Conservation (phyloP, 92 coral and sea anemone species). For the Palythoa grandis region DNA sequence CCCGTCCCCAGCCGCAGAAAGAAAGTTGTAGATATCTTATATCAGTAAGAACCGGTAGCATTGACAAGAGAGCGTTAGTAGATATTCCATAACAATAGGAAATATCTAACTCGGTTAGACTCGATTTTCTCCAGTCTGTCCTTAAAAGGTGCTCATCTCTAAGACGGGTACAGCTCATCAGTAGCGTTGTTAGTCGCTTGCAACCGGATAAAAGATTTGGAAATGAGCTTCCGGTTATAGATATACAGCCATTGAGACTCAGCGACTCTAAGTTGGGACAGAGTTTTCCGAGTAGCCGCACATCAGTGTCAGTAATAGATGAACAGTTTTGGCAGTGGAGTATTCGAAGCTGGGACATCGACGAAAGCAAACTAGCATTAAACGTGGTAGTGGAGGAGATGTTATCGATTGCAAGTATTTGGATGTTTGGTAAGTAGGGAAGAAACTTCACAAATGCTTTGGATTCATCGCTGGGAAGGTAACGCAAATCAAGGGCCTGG, state of each 20-base stretch:
- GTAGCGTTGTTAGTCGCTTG: slow-evolving; percentile 59
- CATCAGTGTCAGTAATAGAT: slow-evolving; percentile 62
- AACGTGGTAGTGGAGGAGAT: slow-evolving; percentile 56
- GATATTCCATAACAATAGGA: slow-evolving; percentile 81
- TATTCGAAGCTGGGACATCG: slow-evolving; percentile 55
- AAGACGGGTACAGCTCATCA: slow-evolving; percentile 76
- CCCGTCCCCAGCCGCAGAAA: slow-evolving; percentile 87
- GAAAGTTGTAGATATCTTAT: slow-evolving; percentile 75
- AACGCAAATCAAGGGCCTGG: slow-evolving; percentile 69
- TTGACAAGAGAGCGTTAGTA: slow-evolving; percentile 57
- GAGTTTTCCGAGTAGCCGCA: slow-evolving; percentile 50
- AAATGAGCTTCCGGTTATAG: slow-evolving; percentile 67
- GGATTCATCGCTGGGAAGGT: slow-evolving; percentile 62
- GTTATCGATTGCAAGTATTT: slow-evolving; percentile 68
- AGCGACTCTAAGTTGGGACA: slow-evolving; percentile 73
- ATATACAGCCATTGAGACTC: slow-evolving; percentile 72
- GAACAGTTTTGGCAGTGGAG: slow-evolving; percentile 80
- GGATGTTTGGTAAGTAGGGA: slow-evolving; percentile 53
- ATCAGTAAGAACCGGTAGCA: slow-evolving; percentile 62
- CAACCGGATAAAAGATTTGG: slow-evolving; percentile 67
- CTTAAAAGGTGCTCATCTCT: slow-evolving; percentile 57
- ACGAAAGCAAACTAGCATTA: slow-evolving; percentile 39
- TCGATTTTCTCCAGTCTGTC: slow-evolving; percentile 66
- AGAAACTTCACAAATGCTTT: slow-evolving; percentile 53
- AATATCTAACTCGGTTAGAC: slow-evolving; percentile 73